Percentiles rank a stretch among this genome's conserved stretches.
These are phyloP conservation scores for Vulpes lagopus DNA, from an alignment of 2,113 vertebrate species.

Conservation along the genomic window DNA sequence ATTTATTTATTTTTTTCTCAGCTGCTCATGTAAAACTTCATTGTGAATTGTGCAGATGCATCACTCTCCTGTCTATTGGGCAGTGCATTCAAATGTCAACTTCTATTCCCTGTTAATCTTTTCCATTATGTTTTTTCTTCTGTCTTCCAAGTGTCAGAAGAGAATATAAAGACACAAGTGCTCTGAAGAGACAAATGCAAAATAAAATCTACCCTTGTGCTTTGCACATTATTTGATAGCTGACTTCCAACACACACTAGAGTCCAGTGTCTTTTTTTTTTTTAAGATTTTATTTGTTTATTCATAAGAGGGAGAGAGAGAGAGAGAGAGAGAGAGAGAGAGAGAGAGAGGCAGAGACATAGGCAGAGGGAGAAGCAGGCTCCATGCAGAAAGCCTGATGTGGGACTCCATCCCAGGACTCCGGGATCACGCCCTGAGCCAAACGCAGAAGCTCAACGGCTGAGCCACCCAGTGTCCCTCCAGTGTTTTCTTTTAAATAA, in stretches of 20 bases:
- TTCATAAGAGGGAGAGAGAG: no score
- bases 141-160: slow-evolving; percentile 18
- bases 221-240: not conserved
- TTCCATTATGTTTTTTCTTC: slow-evolving; percentile 44
- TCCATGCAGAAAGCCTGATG: no score
- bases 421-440: no score
- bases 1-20: slow-evolving; percentile 44
- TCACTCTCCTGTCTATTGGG: not conserved
- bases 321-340: no score
- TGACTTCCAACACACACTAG: not conserved
- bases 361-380: no score
- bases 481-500: not conserved
- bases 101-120: slow-evolving; percentile 51
- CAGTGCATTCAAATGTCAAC: not conserved
- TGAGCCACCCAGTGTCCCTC: no score
- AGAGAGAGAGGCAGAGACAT: no score
- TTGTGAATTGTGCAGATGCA: not conserved
- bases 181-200: not conserved
- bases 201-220: slow-evolving; percentile 21
- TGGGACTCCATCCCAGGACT: no score
- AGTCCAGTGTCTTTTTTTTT: not conserved
- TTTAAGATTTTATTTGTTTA: no score
- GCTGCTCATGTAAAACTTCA: slow-evolving; percentile 45
- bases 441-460: no score
- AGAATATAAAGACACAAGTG: slow-evolving; percentile 53